Evolutionary conservation across 2,113 vertebrate species (phyloP).

Genomic region (Actenoides hombroni): DNA sequence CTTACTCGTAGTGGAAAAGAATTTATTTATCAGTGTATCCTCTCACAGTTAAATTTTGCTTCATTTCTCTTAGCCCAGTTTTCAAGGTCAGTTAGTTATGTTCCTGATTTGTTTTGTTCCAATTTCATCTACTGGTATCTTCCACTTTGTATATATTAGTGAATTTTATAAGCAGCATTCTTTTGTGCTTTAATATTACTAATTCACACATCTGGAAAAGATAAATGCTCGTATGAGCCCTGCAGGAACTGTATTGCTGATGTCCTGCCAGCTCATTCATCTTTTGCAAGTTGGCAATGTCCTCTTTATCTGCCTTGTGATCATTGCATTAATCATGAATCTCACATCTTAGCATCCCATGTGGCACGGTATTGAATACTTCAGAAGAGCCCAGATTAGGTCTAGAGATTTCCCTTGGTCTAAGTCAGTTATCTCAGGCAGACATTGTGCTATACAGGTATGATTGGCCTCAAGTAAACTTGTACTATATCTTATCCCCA

Average conservation of each 20-base stretch:
- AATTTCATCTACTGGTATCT: background rate
- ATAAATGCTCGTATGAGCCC: background rate
- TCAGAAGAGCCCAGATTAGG: background rate
- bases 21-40: background rate
- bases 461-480: background rate
- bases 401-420: background rate
- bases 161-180: background rate
- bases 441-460: accelerated
- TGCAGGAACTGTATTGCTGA: background rate
- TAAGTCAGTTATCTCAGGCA: background rate
- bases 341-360: background rate
- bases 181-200: background rate
- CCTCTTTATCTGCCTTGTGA: background rate
- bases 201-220: background rate
- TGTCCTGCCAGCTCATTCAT: background rate
- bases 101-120: background rate
- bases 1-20: background rate
- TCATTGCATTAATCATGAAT: background rate
- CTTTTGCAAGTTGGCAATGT: background rate
- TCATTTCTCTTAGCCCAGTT: background rate
- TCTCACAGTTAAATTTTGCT: background rate
- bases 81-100: background rate
- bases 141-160: background rate
- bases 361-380: background rate
- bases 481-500: accelerated